phyloP scores from a whole-genome alignment of 2,888 invertebrate genomes.

The Uropetala carovei region DNA sequence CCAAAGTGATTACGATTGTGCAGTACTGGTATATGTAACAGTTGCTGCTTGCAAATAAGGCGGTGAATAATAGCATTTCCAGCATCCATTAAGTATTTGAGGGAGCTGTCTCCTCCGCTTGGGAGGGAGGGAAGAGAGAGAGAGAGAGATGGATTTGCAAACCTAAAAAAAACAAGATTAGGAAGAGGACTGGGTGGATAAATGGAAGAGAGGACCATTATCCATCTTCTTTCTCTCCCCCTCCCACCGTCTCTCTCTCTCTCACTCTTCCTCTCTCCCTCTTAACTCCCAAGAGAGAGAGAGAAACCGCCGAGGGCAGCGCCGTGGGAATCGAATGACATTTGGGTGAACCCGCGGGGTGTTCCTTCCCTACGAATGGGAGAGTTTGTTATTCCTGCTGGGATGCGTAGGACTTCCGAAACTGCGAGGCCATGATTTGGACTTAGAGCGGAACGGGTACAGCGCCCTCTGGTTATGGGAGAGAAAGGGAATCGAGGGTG shows the following conservation, averaged over 20 bases:
- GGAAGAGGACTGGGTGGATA: constrained; percentile 10
- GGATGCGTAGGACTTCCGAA: not conserved
- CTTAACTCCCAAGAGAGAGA: not conserved
- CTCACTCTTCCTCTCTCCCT: not conserved
- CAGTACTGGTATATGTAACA: too few relatives aligned
- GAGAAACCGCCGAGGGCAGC: constrained; percentile 19
- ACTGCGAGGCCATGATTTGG: not conserved
- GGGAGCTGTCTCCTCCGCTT: not conserved
- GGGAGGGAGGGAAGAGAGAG: not conserved
- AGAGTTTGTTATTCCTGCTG: not conserved
- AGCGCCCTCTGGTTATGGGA: not conserved
- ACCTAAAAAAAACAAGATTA: constrained; percentile 1
- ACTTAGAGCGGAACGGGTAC: not conserved
- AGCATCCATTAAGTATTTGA: constrained; percentile 1
- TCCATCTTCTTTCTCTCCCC: not conserved
- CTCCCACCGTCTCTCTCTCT: not conserved
- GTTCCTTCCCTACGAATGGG: constrained; percentile 10
- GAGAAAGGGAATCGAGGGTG: not conserved
- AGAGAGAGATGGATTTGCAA: not conserved
- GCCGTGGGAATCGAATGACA: constrained; percentile 63
- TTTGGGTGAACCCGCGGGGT: constrained; percentile 55
- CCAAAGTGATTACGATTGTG: too few relatives aligned
- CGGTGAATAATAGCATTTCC: constrained; percentile 11
- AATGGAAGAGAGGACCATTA: not conserved
- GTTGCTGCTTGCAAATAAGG: not conserved